Conservation (phyloP, 2,888 invertebrate genomes). For the Timema cristinae region DNA sequence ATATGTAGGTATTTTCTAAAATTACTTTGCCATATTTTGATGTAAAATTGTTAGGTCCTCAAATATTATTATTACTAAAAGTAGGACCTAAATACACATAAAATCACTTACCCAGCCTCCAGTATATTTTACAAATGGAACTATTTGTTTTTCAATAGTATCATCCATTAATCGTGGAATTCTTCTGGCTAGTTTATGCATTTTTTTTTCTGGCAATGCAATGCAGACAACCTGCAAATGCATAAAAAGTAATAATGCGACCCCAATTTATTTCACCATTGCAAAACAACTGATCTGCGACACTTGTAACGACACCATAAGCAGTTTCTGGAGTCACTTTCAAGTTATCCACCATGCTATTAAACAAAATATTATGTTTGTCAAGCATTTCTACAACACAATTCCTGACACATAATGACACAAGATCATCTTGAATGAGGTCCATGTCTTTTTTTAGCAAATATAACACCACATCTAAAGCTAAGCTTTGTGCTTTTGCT, state of each 20-base stretch:
- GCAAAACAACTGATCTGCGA: conserved; percentile 48
- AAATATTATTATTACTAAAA: no score
- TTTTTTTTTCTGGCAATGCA: conserved; percentile 44
- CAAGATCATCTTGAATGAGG: conserved; percentile 44
- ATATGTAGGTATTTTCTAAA: no score
- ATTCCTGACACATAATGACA: conserved; percentile 46
- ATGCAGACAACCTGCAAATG: conserved; percentile 46
- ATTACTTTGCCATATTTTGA: no score
- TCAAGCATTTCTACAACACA: conserved; percentile 47
- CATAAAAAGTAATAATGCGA: conserved; percentile 45
- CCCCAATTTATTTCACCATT: conserved; percentile 47
- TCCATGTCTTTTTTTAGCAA: conserved; percentile 44
- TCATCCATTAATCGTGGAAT: conserved; percentile 45
- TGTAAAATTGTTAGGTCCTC: no score
- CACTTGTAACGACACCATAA: conserved; percentile 32
- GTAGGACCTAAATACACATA: no score
- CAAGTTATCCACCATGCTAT: conserved; percentile 47
- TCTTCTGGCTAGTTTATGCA: conserved; percentile 42
- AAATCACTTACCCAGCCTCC: conserved; percentile 47
- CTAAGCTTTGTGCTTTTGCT: conserved; percentile 41
- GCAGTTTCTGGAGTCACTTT: conserved; percentile 43
- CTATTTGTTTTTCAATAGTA: conserved; percentile 45
- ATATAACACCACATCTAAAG: conserved; percentile 44
- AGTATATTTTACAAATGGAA: conserved; percentile 45
- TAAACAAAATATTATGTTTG: conserved; percentile 47